A percentile compares a stretch with the other conserved stretches of the same genome.
phyloP scores from a whole-genome alignment of 2,797 vertebrate genomes.

The Diplodus puntazzo region DNA sequence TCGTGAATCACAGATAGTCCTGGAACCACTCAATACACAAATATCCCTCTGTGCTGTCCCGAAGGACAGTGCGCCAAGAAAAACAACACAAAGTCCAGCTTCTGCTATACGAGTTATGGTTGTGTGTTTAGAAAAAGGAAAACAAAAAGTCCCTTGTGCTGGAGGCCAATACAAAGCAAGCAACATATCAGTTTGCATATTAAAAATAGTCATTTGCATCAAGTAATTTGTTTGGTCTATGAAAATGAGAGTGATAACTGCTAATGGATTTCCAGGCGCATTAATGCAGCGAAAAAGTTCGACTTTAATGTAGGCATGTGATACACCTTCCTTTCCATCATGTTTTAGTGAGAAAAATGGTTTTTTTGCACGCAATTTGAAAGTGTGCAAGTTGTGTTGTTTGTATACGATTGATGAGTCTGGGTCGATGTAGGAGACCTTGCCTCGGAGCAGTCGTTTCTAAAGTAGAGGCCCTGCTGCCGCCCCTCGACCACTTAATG shows the following conservation, averaged over 20 bases:
- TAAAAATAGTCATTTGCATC: slow-evolving; percentile 16
- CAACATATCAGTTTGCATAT: slow-evolving; percentile 30
- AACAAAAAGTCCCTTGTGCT: slow-evolving; percentile 1
- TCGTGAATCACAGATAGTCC: slow-evolving; percentile 57
- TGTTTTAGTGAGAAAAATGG: too few relatives aligned
- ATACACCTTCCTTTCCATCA: too few relatives aligned
- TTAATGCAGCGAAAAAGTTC: neutral
- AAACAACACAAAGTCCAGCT: slow-evolving; percentile 29
- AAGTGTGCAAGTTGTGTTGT: too few relatives aligned
- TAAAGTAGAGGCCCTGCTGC: slow-evolving; percentile 21
- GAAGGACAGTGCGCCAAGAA: slow-evolving; percentile 35
- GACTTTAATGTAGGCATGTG: neutral
- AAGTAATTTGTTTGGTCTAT: slow-evolving; percentile 8
- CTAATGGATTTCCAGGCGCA: slow-evolving; percentile 4
- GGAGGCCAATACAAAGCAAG: slow-evolving; percentile 7
- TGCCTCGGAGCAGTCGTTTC: slow-evolving; percentile 21
- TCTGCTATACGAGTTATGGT: slow-evolving; percentile 7
- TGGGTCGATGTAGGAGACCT: neutral
- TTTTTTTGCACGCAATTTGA: too few relatives aligned
- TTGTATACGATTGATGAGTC: too few relatives aligned
- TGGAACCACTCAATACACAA: slow-evolving; percentile 55
- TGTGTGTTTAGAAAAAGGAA: slow-evolving; percentile 6
- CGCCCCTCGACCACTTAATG: slow-evolving; percentile 41
- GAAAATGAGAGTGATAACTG: slow-evolving; percentile 6
- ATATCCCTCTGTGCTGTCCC: slow-evolving; percentile 48